phyloP scores from a whole-genome alignment of 2,797 vertebrate species.

The Cyclura pinguis region DNA sequence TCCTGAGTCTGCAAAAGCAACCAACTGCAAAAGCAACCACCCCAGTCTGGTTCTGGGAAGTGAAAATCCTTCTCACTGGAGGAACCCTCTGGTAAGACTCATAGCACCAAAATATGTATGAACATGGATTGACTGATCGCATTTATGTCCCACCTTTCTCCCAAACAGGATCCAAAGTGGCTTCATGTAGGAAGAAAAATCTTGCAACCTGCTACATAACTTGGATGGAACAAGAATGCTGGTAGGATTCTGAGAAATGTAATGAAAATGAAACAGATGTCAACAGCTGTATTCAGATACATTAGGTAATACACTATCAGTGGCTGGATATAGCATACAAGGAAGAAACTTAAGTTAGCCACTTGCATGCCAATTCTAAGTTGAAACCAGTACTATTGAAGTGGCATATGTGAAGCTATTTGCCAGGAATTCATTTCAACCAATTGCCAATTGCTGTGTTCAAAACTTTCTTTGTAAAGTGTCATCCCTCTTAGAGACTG shows the following conservation, averaged over 20 bases:
- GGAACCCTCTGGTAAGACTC: no score
- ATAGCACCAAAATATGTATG: background rate
- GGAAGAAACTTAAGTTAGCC: background rate
- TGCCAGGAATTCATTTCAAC: background rate
- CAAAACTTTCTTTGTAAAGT: background rate
- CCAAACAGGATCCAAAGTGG: no score
- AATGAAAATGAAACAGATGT: background rate
- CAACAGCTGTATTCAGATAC: background rate
- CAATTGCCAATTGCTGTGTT: background rate
- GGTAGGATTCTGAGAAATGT: background rate
- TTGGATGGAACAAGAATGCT: background rate
- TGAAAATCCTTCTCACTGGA: no score
- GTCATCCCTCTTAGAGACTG: background rate
- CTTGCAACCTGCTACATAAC: background rate
- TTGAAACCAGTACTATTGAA: background rate
- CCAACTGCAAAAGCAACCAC: no score
- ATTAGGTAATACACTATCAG: background rate
- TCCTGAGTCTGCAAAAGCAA: no score
- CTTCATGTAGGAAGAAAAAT: background rate
- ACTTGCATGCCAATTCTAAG: background rate
- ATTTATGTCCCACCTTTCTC: no score
- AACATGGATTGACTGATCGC: no score
- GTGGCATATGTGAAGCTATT: background rate
- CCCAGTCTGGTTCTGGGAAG: no score
- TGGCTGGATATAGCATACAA: background rate